Conservation (phyloP, 2,888 invertebrate genomes). For the Lomographa bimaculata region DNA sequence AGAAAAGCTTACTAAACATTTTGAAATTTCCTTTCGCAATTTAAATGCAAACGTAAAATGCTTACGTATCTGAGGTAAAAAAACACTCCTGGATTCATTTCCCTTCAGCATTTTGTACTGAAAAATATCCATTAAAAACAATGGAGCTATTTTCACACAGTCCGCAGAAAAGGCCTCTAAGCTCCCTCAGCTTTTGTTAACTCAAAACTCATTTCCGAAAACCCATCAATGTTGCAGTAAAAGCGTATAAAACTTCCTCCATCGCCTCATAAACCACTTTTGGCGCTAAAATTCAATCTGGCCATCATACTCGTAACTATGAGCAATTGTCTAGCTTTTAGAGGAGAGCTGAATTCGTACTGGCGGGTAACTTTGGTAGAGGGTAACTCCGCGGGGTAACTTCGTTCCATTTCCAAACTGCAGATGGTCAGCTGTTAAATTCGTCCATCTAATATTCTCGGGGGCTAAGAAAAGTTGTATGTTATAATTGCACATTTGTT, state of each 20-base stretch:
- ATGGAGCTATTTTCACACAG: no score
- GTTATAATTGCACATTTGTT: no score
- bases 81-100: no score
- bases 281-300: constrained; percentile 49
- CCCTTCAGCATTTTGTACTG: no score
- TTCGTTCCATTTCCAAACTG: constrained; percentile 36
- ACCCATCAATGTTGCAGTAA: constrained; percentile 22
- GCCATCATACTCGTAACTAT: constrained; percentile 49
- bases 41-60: no score
- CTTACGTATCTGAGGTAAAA: no score
- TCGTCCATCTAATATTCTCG: constrained; percentile 17
- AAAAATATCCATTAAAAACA: no score
- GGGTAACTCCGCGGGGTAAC: constrained; percentile 35
- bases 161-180: no score
- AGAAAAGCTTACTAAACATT: no score
- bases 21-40: no score
- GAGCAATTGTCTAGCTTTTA: constrained; percentile 48
- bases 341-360: constrained; percentile 30
- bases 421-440: constrained; percentile 34
- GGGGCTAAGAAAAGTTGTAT: constrained; percentile 1
- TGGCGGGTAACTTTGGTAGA: constrained; percentile 31
- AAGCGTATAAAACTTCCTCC: constrained; percentile 23
- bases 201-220: constrained; percentile 6
- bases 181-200: constrained; percentile 1
- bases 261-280: constrained; percentile 32